Base-by-base conservation (phyloP, 2,113 vertebrate genomes). In the Mormyrus iriodes region DNA sequence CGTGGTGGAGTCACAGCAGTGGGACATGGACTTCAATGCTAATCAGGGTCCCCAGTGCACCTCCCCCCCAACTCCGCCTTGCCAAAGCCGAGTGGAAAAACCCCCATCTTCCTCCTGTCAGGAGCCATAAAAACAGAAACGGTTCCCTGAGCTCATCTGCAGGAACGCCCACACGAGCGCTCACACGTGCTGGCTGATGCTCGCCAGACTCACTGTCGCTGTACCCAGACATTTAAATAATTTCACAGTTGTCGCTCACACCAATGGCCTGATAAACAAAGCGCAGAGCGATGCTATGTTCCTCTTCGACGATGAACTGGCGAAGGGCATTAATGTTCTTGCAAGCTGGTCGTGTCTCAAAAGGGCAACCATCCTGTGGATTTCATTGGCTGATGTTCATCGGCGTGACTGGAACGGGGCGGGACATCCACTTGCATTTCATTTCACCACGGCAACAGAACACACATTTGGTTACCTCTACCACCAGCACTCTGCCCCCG, bases 11-110 rank as follows among this genome's bases (percentile, higher is more conserved):
- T 90, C 92, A 91, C 94, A 89, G 94, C 94, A 95, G 94, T 94
- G 93, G 91, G 93, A 95, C 94, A 94, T 94, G 94, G 92, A 92
- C 90, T 93, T 92, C 93, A 95, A 95, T 95, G 94, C 92, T 95
- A 95, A 95, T 95, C 92, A 95, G 94, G 89, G 58, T 42, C 90
- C 90, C 51, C 88, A 4, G 24, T 61, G 21, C 44, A 13, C 9
- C 48, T 46, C 88, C 51, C 13, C 27, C 87, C 27, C 69, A 24
- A 49, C 76, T 31, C 48, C 76, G 19, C 48, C 46, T 61, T 31
- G 27, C 42, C 49, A 51, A 58, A n/a, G 27, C 73, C 49, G 19
- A 51, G 24, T 52, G 83, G 10, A 90, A 88, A 90, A 90, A 92
- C 90, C 58, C 44, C 88, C 12, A 1, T 91, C 85, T 89, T 88